Percentiles rank a stretch among this genome's conserved stretches.
phyloP scores from a whole-genome alignment of 2,113 vertebrate genomes.

The Microcebus lehilahytsara region DNA sequence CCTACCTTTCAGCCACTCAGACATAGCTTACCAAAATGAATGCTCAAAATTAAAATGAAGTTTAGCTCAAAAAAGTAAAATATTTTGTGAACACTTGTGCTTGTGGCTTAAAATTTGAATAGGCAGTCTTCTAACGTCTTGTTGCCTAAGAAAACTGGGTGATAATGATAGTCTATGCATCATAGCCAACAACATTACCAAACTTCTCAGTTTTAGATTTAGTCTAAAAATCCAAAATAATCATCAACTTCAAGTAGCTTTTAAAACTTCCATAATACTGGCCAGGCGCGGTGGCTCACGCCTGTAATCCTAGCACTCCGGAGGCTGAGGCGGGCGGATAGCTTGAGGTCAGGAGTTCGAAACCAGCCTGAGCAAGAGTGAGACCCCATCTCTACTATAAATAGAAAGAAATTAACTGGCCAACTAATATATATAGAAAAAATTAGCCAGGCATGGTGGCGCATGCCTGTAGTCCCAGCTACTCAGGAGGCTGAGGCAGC shows the following conservation, averaged over 20 bases:
- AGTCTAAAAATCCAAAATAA: constrained; percentile 37
- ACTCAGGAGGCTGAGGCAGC: too few relatives aligned
- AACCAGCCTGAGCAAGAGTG: too few relatives aligned
- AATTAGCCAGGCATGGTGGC: too few relatives aligned
- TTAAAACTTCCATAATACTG: not conserved
- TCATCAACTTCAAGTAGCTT: not conserved
- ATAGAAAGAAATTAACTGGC: too few relatives aligned
- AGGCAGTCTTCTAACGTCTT: not conserved
- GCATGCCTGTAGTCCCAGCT: too few relatives aligned
- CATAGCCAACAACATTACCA: not conserved
- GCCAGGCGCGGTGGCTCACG: too few relatives aligned
- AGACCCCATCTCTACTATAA: too few relatives aligned
- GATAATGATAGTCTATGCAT: not conserved
- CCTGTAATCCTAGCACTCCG: too few relatives aligned
- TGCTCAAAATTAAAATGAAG: constrained; percentile 34
- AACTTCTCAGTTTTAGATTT: not conserved
- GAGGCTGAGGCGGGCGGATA: too few relatives aligned
- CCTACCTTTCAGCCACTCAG: not conserved
- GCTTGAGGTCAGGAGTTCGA: too few relatives aligned
- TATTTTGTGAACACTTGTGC: not conserved
- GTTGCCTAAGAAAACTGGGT: not conserved
- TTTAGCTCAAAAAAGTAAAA: not conserved
- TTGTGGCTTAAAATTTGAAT: not conserved
- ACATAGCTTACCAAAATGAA: not conserved
- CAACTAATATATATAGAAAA: too few relatives aligned